Evolutionary conservation across 2,113 vertebrate genomes (phyloP).

Genomic region (Urocynchramus pylzowi): DNA sequence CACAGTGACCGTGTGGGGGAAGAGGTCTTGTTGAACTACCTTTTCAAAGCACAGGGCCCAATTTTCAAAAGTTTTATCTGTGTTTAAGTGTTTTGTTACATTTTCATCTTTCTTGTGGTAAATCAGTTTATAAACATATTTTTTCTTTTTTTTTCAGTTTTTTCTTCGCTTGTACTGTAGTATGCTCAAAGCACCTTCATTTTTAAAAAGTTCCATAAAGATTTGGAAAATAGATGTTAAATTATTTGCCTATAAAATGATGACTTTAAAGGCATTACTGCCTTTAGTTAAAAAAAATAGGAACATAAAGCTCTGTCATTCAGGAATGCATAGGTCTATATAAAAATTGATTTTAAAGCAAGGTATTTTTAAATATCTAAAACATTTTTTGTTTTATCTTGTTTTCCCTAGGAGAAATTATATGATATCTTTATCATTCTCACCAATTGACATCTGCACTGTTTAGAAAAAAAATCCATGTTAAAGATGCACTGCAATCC

Average conservation of each 20-base stretch:
- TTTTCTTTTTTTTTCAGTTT: conserved; percentile 10
- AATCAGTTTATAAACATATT: conserved; percentile 27
- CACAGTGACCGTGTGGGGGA: conserved; percentile 54
- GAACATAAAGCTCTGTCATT: conserved; percentile 38
- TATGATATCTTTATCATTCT: conserved; percentile 48
- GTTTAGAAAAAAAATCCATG: background rate
- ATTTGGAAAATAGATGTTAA: conserved; percentile 58
- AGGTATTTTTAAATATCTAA: conserved; percentile 65
- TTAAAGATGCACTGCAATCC: conserved; percentile 17
- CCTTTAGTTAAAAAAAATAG: conserved; percentile 46
- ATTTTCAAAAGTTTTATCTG: conserved; percentile 61
- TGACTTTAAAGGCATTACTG: conserved; percentile 55
- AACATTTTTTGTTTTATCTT: conserved; percentile 38
- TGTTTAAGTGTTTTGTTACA: conserved; percentile 42
- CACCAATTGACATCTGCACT: conserved; percentile 1
- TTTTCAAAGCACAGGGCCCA: conserved; percentile 64
- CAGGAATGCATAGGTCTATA: conserved; percentile 52
- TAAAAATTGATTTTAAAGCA: conserved; percentile 41
- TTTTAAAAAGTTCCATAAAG: conserved; percentile 48
- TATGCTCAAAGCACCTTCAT: conserved; percentile 66
- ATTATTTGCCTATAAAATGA: conserved; percentile 49
- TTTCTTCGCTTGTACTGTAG: conserved; percentile 68
- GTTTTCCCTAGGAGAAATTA: conserved; percentile 27
- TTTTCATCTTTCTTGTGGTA: conserved; percentile 48
- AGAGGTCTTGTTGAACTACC: conserved; percentile 36